phyloP scores from a whole-genome alignment of 2,113 vertebrate species.

The Callospermophilus lateralis region DNA sequence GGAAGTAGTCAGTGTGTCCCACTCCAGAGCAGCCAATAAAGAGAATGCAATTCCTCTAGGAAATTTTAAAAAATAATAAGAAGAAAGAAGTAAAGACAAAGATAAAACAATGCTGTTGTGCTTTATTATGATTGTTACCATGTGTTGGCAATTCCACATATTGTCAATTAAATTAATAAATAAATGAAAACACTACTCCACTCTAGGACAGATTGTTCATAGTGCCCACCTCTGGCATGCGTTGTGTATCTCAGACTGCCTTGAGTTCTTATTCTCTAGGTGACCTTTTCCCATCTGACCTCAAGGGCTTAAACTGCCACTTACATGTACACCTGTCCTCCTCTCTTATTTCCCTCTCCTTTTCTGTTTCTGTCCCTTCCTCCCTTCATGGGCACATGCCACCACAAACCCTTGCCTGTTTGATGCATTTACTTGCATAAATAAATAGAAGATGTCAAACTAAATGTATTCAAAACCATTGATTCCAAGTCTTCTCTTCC shows the following conservation, averaged over 20 bases:
- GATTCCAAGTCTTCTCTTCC: neutral
- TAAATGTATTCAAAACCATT: neutral
- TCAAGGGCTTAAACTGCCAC: neutral
- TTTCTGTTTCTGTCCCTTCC: neutral
- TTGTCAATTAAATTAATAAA: neutral
- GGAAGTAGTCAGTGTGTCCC: neutral
- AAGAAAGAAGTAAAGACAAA: neutral
- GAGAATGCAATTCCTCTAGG: neutral
- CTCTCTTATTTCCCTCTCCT: neutral
- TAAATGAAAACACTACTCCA: neutral
- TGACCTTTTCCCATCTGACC: neutral
- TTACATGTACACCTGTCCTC: neutral
- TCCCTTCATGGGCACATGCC: neutral
- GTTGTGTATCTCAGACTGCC: accelerated
- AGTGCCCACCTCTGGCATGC: neutral
- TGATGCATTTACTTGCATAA: neutral
- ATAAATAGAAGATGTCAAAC: neutral
- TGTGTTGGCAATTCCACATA: neutral
- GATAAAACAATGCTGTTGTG: neutral
- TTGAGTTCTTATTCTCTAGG: neutral
- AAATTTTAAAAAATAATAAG: neutral
- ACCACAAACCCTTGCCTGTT: neutral
- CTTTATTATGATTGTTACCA: neutral
- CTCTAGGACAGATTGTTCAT: neutral
- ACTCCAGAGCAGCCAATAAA: neutral